Evolutionary conservation across 1,140 invertebrate species (phyloP), one percentile per base, ranked within the genome.

Genomic region (Thaumetopoea pityocampa): DNA sequence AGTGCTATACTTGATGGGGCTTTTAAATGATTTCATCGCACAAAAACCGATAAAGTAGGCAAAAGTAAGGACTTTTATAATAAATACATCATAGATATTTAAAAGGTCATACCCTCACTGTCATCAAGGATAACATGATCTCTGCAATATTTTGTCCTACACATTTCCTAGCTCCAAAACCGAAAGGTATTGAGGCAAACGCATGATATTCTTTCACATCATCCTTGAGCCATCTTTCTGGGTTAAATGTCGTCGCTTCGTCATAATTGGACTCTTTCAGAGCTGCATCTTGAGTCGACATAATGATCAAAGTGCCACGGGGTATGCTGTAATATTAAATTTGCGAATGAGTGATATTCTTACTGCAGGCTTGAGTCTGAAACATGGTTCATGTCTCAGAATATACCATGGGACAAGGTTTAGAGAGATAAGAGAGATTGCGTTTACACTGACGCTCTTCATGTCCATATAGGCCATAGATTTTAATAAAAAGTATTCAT

Each of bases 181-280:
- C 89, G 50, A 89, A 91, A 1, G 89, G 89, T 29, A 90, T 80
- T 2, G 85, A 88, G 36, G 87, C 87, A 47, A 88, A 88, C 0
- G 80, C 65, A 27, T 84, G 78, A 27, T 78, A 76, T 5, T 80
- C 57, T 27, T 77, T 61, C 0, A 64, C 50, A n/a, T 83, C 78
- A 5, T 52, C 19, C 8, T 79, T 66, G 11, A 93, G 62, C 93
- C 89, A 95, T 47, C 90, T 83, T 67, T 91, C 92, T 5, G 93
- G 93, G 27, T 85, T 68, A 59, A 91, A 95, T 19, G 88, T 87
- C 4, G 85, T 64, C 0, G 92, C 89, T 51, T 93, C 89, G 29
- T 91, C 91, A 70, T 88, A 94, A 58, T 92, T 89, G 37, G 90
- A 86, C 26, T 91, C 88, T n/a, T 90, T 86, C 32, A 88, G 70